Evolutionary conservation across 2,797 vertebrate species (phyloP).

Genomic region (Neosalanx taihuensis): DNA sequence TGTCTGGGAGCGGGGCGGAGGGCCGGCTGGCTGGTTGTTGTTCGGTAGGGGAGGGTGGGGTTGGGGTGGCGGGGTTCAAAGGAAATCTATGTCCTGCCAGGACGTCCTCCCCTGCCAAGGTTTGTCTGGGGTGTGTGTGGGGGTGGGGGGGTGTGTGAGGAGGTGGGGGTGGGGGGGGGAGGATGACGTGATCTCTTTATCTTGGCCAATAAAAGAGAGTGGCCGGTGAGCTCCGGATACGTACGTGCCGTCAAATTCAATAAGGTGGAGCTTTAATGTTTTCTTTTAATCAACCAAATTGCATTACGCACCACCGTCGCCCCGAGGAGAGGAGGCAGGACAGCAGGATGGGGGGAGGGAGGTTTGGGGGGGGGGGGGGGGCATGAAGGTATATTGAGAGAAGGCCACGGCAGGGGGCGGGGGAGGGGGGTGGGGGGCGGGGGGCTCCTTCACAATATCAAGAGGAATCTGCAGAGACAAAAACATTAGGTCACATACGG

Average conservation of each 20-base stretch:
- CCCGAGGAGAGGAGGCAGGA: slow-evolving; percentile 29
- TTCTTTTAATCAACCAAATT: slow-evolving; percentile 89
- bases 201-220: slow-evolving; percentile 82
- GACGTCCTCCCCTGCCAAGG: slow-evolving; percentile 72
- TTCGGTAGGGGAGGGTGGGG: slow-evolving; percentile 6
- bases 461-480: slow-evolving; percentile 32
- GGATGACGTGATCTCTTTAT: slow-evolving; percentile 81
- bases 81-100: slow-evolving; percentile 72
- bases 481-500: slow-evolving; percentile 24
- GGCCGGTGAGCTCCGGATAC: slow-evolving; percentile 76
- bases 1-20: slow-evolving; percentile 20
- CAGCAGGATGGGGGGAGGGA: background rate
- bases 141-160: slow-evolving; percentile 43
- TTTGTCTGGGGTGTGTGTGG: slow-evolving; percentile 62
- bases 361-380: slow-evolving; percentile 3
- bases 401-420: slow-evolving; percentile 4
- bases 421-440: slow-evolving; percentile 3
- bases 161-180: slow-evolving; percentile 41
- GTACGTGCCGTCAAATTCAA: slow-evolving; percentile 85
- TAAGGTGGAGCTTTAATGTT: slow-evolving; percentile 84
- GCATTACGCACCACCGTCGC: slow-evolving; percentile 75
- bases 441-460: slow-evolving; percentile 40
- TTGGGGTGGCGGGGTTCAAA: slow-evolving; percentile 48
- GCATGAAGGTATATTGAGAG: slow-evolving; percentile 22
- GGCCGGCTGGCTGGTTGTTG: slow-evolving; percentile 3